A percentile compares a stretch with the other conserved stretches of the same genome.
Conservation (phyloP, 2,888 invertebrate species). For the Cacoxenus indagator region DNA sequence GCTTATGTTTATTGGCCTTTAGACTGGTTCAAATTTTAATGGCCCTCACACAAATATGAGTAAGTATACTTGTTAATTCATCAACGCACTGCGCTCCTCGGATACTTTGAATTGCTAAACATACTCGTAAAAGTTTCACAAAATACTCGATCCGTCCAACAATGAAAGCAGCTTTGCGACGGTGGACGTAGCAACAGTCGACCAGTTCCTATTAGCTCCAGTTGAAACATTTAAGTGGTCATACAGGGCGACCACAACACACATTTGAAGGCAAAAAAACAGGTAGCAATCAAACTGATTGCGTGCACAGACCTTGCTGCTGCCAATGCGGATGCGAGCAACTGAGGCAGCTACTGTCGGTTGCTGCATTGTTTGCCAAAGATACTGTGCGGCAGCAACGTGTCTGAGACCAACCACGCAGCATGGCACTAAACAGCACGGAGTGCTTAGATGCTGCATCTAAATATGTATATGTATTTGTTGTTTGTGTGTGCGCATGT, state of each 20-base stretch:
- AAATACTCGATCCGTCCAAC: neutral
- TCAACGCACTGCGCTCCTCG: too few species aligned
- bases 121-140: neutral
- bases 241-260: slow-evolving; percentile 25
- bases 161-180: neutral
- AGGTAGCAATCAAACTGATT: slow-evolving; percentile 47
- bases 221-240: slow-evolving; percentile 11
- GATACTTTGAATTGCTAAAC: too few species aligned
- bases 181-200: neutral
- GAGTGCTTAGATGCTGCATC: neutral
- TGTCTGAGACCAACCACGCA: neutral
- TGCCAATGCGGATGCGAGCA: neutral
- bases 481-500: neutral
- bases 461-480: neutral
- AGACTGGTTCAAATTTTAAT: too few species aligned
- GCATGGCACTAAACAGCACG: neutral
- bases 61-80: too few species aligned
- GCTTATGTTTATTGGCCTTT: too few species aligned
- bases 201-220: slow-evolving; percentile 16
- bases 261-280: slow-evolving; percentile 30
- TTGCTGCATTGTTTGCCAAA: neutral
- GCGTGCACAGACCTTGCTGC: slow-evolving; percentile 27
- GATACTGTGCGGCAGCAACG: neutral
- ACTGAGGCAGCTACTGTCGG: neutral
- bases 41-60: too few species aligned